A percentile compares a stretch with the other conserved stretches of the same genome.
Evolutionary conservation across 2,797 vertebrate genomes (phyloP).

Genomic region (Notolepis coatsorum): DNA sequence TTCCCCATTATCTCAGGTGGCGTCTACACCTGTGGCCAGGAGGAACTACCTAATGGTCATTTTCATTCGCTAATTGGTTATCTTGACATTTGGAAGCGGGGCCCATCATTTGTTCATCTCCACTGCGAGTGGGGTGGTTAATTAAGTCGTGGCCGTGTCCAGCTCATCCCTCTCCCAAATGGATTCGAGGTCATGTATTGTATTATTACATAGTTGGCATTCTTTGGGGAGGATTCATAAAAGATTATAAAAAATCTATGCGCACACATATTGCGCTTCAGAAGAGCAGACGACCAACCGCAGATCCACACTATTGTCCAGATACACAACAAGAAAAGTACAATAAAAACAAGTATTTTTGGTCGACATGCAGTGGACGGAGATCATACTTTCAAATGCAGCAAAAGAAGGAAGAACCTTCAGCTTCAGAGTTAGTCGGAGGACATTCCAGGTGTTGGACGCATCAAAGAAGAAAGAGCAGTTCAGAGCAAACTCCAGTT

Average conservation of each 20-base stretch:
- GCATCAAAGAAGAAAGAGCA: no score
- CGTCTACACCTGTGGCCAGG: constrained; percentile 75
- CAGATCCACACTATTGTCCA: constrained; percentile 13
- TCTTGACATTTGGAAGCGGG: constrained; percentile 83
- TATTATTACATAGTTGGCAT: constrained; percentile 76
- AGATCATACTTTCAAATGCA: no score
- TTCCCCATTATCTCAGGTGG: constrained; percentile 68
- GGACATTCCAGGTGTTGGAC: no score
- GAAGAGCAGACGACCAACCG: constrained; percentile 19
- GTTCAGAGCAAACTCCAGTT: no score
- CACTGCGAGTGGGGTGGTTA: constrained; percentile 71
- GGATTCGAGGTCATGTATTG: constrained; percentile 61
- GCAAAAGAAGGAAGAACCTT: no score
- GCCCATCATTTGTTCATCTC: constrained; percentile 79
- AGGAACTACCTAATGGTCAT: constrained; percentile 74
- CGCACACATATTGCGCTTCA: constrained; percentile 16
- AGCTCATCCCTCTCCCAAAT: constrained; percentile 66
- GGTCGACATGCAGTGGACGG: no score
- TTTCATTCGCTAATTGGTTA: constrained; percentile 84
- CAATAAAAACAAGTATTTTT: no score
- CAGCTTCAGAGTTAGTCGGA: no score
- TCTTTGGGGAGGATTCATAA: constrained; percentile 71
- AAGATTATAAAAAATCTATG: constrained; percentile 53
- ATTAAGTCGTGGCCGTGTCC: constrained; percentile 75
- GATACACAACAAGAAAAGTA: no score